phyloP scores from a whole-genome alignment of 1,140 invertebrate genomes.

The Zaprionus nigranus region DNA sequence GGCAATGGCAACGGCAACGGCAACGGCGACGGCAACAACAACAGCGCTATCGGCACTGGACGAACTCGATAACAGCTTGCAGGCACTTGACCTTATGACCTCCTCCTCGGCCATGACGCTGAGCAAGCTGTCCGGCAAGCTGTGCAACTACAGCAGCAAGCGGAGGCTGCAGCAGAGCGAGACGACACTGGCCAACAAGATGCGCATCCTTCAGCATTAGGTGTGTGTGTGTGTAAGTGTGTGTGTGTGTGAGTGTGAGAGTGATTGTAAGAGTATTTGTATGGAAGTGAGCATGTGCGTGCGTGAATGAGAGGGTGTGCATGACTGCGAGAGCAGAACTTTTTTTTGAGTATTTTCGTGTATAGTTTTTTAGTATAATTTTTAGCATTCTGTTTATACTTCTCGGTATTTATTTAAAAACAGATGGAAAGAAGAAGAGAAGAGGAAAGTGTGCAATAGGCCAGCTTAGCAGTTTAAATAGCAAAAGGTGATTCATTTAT shows the following conservation, averaged over 20 bases:
- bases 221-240: background rate
- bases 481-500: slow-evolving; percentile 79
- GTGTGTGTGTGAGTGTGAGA: slow-evolving; percentile 4
- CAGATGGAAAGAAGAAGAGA: background rate
- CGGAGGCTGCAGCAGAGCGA: slow-evolving; percentile 65
- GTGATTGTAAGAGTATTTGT: background rate
- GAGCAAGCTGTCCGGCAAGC: slow-evolving; percentile 66
- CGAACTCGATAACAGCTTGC: slow-evolving; percentile 67
- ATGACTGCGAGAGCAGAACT: background rate
- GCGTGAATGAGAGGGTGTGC: slow-evolving; percentile 14
- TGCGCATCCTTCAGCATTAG: slow-evolving; percentile 70
- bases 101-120: slow-evolving; percentile 73
- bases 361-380: slow-evolving; percentile 1
- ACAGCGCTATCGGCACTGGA: slow-evolving; percentile 63
- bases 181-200: slow-evolving; percentile 67
- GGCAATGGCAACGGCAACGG: slow-evolving; percentile 37
- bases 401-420: background rate
- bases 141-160: slow-evolving; percentile 76
- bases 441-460: background rate
- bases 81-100: slow-evolving; percentile 68
- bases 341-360: slow-evolving; percentile 19
- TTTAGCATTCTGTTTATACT: background rate
- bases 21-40: slow-evolving; percentile 39
- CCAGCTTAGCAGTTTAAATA: slow-evolving; percentile 29
- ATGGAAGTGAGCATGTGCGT: background rate